A percentile compares a stretch with the other conserved stretches of the same genome.
Evolutionary conservation across 2,113 vertebrate genomes (phyloP).

Genomic region (Aegotheles bennettii): DNA sequence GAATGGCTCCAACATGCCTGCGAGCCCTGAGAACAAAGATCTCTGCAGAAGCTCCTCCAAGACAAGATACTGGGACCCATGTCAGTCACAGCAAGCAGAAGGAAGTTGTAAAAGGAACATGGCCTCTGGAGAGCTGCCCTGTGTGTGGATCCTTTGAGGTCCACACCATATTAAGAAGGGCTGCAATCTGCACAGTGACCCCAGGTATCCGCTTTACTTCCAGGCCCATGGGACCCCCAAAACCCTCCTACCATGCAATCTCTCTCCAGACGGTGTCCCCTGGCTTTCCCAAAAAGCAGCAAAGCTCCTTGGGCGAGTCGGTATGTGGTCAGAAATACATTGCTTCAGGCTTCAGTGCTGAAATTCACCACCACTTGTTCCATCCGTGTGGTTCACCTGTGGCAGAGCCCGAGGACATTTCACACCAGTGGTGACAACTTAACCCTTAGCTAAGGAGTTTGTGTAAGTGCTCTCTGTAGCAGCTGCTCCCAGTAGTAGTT

Average conservation of each 20-base stretch:
- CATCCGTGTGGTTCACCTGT: accelerated
- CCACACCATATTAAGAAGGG: neutral
- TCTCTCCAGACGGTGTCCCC: neutral
- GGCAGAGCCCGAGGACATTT: neutral
- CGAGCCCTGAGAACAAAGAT: neutral
- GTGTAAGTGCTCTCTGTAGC: neutral
- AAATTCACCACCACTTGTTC: neutral
- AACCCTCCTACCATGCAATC: neutral
- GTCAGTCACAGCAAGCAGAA: neutral
- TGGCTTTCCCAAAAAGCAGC: neutral
- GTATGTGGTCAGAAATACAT: neutral
- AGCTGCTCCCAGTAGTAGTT: neutral
- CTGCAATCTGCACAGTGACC: neutral
- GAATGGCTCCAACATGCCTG: accelerated
- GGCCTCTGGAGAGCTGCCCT: neutral
- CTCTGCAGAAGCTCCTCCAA: neutral
- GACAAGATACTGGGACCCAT: neutral
- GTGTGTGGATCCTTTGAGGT: neutral
- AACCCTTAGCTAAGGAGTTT: neutral
- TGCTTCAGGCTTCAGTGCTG: neutral
- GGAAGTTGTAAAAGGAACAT: neutral
- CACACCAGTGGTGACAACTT: neutral
- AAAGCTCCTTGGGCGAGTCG: neutral
- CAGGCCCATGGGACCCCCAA: neutral
- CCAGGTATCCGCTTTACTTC: neutral